Percentiles rank a stretch among this genome's conserved stretches.
Evolutionary conservation across 2,888 invertebrate genomes (phyloP).

Genomic region (Acleris literana): DNA sequence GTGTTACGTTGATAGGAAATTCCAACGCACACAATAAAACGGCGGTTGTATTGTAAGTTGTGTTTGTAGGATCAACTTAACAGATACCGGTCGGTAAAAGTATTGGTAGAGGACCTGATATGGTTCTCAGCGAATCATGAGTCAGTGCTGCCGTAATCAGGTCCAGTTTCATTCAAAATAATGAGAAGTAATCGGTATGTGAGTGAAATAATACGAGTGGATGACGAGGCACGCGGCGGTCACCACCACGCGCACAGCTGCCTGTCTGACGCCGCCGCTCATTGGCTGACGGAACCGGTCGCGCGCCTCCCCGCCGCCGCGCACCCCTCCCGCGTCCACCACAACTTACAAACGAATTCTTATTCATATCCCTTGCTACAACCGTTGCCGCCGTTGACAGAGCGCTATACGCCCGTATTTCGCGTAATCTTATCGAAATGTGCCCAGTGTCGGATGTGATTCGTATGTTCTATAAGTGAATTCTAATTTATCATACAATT

Average conservation of each 20-base stretch:
- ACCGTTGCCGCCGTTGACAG: slow-evolving; percentile 77
- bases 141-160: slow-evolving; percentile 58
- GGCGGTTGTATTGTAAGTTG: slow-evolving; percentile 44
- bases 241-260: slow-evolving; percentile 70
- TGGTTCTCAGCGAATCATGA: slow-evolving; percentile 57
- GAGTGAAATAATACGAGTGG: slow-evolving; percentile 59
- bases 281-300: slow-evolving; percentile 79
- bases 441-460: slow-evolving; percentile 64
- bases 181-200: slow-evolving; percentile 64
- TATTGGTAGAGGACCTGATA: slow-evolving; percentile 44
- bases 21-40: slow-evolving; percentile 47
- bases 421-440: slow-evolving; percentile 82
- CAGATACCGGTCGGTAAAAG: slow-evolving; percentile 41
- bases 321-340: slow-evolving; percentile 57
- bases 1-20: slow-evolving; percentile 46
- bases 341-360: slow-evolving; percentile 80
- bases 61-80: slow-evolving; percentile 40
- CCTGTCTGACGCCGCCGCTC: slow-evolving; percentile 67
- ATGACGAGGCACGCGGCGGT: slow-evolving; percentile 64
- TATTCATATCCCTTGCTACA: slow-evolving; percentile 78
- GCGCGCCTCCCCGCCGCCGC: slow-evolving; percentile 54
- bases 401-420: slow-evolving; percentile 69
- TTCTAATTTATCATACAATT: slow-evolving; percentile 40
- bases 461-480: slow-evolving; percentile 57
- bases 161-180: slow-evolving; percentile 71